These are phyloP conservation scores for Microtus montanus DNA, from an alignment of 2,113 vertebrate species.

Conservation along the genomic window DNA sequence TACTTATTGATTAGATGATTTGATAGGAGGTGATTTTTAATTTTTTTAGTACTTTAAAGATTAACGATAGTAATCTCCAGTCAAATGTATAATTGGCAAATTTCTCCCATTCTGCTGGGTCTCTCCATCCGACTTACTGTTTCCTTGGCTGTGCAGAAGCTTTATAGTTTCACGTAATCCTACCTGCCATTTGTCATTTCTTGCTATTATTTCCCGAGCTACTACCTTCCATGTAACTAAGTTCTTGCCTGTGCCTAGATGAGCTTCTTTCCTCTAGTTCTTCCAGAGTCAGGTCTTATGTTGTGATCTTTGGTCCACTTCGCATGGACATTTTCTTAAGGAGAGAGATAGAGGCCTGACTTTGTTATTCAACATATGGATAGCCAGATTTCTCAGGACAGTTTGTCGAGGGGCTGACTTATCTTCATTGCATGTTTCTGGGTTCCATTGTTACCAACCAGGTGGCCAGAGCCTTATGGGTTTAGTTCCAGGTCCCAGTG, in stretches of 20 bases:
- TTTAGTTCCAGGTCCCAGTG: neutral
- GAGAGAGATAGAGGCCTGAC: neutral
- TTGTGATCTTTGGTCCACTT: neutral
- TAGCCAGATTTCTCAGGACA: neutral
- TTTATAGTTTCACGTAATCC: neutral
- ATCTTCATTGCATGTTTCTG: neutral
- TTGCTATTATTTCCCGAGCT: neutral
- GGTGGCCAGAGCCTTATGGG: neutral
- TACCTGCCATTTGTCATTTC: neutral
- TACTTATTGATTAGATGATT: neutral
- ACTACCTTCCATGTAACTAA: neutral
- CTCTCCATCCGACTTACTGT: neutral
- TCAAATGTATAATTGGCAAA: neutral
- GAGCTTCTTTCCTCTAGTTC: neutral
- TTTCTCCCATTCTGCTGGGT: neutral
- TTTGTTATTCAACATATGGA: neutral
- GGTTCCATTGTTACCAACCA: neutral
- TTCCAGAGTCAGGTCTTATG: no score
- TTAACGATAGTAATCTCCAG: neutral
- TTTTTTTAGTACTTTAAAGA: neutral
- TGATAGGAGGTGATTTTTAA: neutral
- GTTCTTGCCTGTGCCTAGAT: neutral
- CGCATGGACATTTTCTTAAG: no score
- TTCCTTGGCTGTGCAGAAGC: neutral
- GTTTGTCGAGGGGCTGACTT: neutral